Percentiles rank a stretch among this genome's conserved stretches.
Conservation (phyloP, 1,140 invertebrate species). For the Teleopsis dalmanni region DNA sequence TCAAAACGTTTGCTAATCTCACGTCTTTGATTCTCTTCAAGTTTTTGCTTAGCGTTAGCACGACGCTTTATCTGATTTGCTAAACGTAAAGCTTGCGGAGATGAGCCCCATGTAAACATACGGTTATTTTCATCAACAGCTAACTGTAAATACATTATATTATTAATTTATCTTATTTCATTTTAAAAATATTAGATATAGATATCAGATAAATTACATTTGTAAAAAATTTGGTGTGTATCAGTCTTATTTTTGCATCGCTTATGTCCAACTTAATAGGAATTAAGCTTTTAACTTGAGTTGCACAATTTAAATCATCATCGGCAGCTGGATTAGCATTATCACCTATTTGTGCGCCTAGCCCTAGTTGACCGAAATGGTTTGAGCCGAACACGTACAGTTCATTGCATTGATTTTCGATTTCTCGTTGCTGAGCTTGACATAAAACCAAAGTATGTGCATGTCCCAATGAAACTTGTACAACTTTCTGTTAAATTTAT, state of each 20-base stretch:
- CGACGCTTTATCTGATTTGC: constrained; percentile 59
- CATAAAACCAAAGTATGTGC: constrained; percentile 63
- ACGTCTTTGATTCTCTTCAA: constrained; percentile 34
- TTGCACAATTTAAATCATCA: constrained; percentile 31
- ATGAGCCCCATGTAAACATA: constrained; percentile 70
- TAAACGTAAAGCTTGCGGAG: constrained; percentile 64
- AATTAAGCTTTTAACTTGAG: constrained; percentile 43
- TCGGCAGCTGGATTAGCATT: neutral
- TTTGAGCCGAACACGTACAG: constrained; percentile 72
- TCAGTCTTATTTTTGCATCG: constrained; percentile 52
- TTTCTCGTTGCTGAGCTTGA: constrained; percentile 14
- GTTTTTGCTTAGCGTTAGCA: constrained; percentile 48
- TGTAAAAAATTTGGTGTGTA: constrained; percentile 74
- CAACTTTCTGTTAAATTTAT: too few relatives aligned
- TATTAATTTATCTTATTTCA: too few relatives aligned
- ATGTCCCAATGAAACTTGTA: constrained; percentile 61
- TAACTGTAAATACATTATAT: too few relatives aligned
- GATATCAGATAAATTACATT: too few relatives aligned
- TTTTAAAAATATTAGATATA: too few relatives aligned
- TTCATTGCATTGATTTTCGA: constrained; percentile 37
- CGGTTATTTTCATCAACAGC: constrained; percentile 60
- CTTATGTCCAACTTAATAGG: constrained; percentile 49
- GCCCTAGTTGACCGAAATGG: constrained; percentile 70
- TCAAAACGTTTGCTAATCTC: constrained; percentile 36
- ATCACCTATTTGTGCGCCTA: constrained; percentile 42